Conservation (phyloP, 2,113 vertebrate species). For the Zosterops hypoxanthus region DNA sequence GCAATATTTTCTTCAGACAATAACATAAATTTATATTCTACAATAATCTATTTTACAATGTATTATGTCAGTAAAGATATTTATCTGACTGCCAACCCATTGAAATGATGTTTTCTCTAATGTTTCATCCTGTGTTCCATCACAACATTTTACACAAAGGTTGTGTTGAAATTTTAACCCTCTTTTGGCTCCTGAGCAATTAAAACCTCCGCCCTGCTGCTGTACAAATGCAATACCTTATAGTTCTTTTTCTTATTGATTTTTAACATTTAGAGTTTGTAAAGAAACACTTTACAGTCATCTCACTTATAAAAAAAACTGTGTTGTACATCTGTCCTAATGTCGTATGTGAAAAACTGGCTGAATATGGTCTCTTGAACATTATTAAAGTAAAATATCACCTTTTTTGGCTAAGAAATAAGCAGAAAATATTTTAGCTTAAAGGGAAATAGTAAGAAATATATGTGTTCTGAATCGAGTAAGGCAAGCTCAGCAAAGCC, state of each 20-base stretch:
- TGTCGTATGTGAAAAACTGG: background rate
- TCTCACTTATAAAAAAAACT: background rate
- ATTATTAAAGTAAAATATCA: background rate
- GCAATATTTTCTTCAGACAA: background rate
- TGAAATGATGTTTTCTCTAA: background rate
- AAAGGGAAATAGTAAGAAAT: background rate
- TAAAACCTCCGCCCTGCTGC: background rate
- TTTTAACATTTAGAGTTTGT: background rate
- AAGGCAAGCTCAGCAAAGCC: background rate
- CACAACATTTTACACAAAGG: background rate
- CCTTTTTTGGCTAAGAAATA: background rate
- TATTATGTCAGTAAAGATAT: background rate
- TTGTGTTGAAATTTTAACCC: background rate
- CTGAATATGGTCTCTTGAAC: background rate
- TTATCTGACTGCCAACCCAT: background rate
- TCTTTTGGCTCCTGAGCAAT: background rate
- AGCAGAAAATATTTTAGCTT: background rate
- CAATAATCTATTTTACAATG: background rate
- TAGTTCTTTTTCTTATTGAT: background rate
- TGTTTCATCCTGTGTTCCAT: background rate
- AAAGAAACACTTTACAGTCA: background rate
- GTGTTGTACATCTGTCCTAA: background rate
- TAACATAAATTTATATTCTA: background rate
- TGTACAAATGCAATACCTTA: background rate
- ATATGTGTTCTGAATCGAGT: background rate